Conservation (phyloP, 2,888 invertebrate species). For the Microplitis manilae region DNA sequence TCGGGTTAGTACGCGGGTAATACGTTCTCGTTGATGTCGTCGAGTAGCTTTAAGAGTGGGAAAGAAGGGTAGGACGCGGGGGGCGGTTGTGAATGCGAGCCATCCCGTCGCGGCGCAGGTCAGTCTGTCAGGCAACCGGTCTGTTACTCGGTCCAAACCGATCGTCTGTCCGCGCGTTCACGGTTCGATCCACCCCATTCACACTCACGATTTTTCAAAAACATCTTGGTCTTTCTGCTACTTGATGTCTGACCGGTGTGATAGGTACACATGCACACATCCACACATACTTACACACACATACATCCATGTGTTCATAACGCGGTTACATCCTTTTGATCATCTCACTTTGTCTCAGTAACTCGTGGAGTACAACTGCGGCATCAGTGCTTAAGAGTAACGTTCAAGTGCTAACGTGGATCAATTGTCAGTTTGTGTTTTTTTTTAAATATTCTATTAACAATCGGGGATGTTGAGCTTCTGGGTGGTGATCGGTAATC, state of each 20-base stretch:
- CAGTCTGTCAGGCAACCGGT: constrained; percentile 71
- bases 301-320: not conserved
- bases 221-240: constrained; percentile 31
- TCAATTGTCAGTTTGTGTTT: too few species aligned
- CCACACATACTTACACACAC: not conserved
- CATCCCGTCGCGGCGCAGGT: constrained; percentile 68
- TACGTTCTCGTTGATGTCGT: constrained; percentile 31
- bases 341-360: not conserved
- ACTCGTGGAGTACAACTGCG: not conserved
- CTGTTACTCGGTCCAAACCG: constrained; percentile 61
- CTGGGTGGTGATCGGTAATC: not conserved
- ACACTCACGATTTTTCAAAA: constrained; percentile 54
- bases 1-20: constrained; percentile 16
- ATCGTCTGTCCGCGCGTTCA: constrained; percentile 66
- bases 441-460: not conserved
- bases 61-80: constrained; percentile 47
- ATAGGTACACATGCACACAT: constrained; percentile 9
- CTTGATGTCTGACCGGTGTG: constrained; percentile 17
- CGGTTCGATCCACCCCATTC: constrained; percentile 51
- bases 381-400: too few species aligned
- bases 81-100: constrained; percentile 66
- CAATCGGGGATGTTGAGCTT: not conserved
- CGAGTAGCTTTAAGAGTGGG: constrained; percentile 10
- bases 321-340: not conserved
- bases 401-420: too few species aligned